Base-by-base conservation (phyloP, 2,888 invertebrate species). In the Phengaris alcon region DNA sequence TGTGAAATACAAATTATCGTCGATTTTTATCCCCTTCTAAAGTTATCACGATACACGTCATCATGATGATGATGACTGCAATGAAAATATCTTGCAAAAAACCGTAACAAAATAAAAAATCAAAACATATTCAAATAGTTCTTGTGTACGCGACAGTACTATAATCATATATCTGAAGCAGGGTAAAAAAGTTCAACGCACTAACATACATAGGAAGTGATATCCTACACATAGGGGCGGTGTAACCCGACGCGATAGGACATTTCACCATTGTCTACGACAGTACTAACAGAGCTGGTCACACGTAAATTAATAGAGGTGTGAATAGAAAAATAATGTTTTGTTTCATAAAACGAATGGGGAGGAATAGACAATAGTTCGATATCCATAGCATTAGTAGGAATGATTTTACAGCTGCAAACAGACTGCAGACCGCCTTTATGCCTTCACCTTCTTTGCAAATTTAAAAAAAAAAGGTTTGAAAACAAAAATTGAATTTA, bases 161-260 rank as follows among this genome's bases (percentile, higher is more conserved):
- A 69, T 57, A 75, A 69, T 70, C 69, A 75, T 69, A 75, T 69
- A 70, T 75, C 75, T 75, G 74, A 78, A 77, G 77, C 77, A 76
- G 79, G 79, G 78, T 79, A 79, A 76, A 75, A 68, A 68, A 75
- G 79, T 77, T 79, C 79, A 79, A 78, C 78, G 76, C 73, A 75
- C 79, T 75, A 64, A 75, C 35, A 15, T 76, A 79, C 77, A 79
- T 79, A 79, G 79, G 77, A 79, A 79, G 73, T 75, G 73, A 75
- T 73, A 78, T 70, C 54, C 68, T 68, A 73, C 59, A 73, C 59
- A 78, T 76, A 76, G 77, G 78, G 78, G 79, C 68, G 69, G 57
- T 13, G 54, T 72, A 72, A 72, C 52, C 51, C 68, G 69, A 74
- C 69, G 75, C 75, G 75, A 48, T 75, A 75, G 75, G 57, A 69